Evolutionary conservation across 2,888 invertebrate species (phyloP).

Genomic region (Philhelius pedissequus): DNA sequence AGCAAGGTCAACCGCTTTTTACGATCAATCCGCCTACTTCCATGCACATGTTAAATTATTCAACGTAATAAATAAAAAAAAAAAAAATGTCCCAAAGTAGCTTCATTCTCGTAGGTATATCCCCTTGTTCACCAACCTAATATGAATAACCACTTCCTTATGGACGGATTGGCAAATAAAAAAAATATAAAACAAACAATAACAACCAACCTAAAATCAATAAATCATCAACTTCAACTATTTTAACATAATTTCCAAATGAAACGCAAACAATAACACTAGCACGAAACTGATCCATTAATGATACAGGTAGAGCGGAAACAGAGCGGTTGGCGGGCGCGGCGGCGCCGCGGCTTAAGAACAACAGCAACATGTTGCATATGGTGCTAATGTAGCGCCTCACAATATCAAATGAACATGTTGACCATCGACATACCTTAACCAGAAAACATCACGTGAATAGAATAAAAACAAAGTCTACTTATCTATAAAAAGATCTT

Average conservation of each 20-base stretch:
- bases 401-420: slow-evolving; percentile 5
- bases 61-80: too few relatives aligned
- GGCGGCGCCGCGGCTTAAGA: neutral
- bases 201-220: neutral
- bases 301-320: neutral
- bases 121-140: neutral
- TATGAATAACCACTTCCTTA: neutral
- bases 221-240: neutral
- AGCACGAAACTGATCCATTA: neutral
- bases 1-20: too few relatives aligned
- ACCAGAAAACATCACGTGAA: slow-evolving; percentile 26
- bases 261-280: neutral
- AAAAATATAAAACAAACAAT: neutral
- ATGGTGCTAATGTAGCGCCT: neutral
- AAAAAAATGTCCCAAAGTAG: too few relatives aligned
- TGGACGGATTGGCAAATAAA: neutral
- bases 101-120: neutral
- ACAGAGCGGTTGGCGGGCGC: neutral
- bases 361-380: slow-evolving; percentile 27
- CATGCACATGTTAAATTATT: too few relatives aligned
- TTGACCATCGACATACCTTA: slow-evolving; percentile 18
- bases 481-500: neutral
- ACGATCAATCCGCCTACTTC: too few relatives aligned
- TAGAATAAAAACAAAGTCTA: neutral
- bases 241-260: neutral